Evolutionary conservation across 2,113 vertebrate species (phyloP), one percentile per base, ranked within the genome.

Genomic region (Triplophysa siluroides): DNA sequence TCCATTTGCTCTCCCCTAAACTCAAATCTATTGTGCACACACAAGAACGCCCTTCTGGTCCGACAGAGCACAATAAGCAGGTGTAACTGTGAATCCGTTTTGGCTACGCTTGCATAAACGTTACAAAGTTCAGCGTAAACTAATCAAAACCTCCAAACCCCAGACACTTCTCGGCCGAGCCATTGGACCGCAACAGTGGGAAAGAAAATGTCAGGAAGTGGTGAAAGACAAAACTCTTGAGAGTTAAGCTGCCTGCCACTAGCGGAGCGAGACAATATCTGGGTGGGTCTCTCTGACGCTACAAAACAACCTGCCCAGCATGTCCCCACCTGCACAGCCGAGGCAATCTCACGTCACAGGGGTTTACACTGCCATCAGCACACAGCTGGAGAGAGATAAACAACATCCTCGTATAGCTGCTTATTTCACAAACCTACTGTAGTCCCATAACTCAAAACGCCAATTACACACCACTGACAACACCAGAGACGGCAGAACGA

Each of bases 251-350:
- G 67, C 16, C 60, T 13, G 69, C 61, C 63, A 65, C 68, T 50
- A 18, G 52, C n/a, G 64, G 67, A 14, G 38, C 75, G 63, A 68
- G 56, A 77, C 73, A 60, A 70, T 84, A 77, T 78, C 76, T 83
- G 85, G 82, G 85, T 82, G 82, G 82, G 78, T 71, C 83, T 26
- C 41, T 62, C 47, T 21, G 52, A 18, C 23, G 43, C 60, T 61
- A 81, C 54, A 81, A 80, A 75, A 61, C 78, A 67, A 64, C 43
- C 78, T 16, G 69, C 56, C 67, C 67, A 63, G 84, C 84, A 56
- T 82, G 85, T 81, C 75, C 74, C 78, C 79, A 85, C 85, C 75
- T 83, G 87, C 62, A 81, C 24, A 12, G 60, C 62, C 16, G 63
- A 60, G 71, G 79, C 26, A 81, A 47, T 21, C 8, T 21, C n/a